phyloP scores from a whole-genome alignment of 2,797 vertebrate species.

The Typhlichthys eigenmanni region DNA sequence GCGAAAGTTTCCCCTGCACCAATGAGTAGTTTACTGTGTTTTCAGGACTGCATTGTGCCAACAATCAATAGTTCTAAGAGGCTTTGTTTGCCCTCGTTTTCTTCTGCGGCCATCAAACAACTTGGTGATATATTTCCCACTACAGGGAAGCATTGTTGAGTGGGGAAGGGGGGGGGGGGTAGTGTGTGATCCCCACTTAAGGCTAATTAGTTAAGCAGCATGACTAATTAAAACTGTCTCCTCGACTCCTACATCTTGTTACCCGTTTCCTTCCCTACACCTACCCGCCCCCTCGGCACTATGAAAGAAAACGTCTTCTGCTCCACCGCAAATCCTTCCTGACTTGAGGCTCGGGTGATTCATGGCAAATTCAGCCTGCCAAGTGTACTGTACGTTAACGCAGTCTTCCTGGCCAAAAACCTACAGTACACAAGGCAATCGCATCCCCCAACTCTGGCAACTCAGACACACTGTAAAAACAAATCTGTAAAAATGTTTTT shows the following conservation, averaged over 20 bases:
- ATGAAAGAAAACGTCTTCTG: slow-evolving; percentile 8
- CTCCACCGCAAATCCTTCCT: slow-evolving; percentile 24
- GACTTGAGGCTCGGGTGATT: slow-evolving; percentile 22
- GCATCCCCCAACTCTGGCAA: neutral
- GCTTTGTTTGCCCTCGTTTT: too few species aligned
- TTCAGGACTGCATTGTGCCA: too few species aligned
- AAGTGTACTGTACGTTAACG: neutral
- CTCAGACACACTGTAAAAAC: neutral
- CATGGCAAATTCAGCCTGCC: slow-evolving; percentile 20
- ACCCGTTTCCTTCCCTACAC: slow-evolving; percentile 9
- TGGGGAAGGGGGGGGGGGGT: too few species aligned
- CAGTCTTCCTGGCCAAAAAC: neutral
- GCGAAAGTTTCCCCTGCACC: too few species aligned
- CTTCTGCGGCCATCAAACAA: too few species aligned
- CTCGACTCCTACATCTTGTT: slow-evolving; percentile 29
- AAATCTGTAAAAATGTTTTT: neutral
- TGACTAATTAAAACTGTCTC: slow-evolving; percentile 52
- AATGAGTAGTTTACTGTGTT: too few species aligned
- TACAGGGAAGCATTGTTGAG: too few species aligned
- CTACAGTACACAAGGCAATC: neutral
- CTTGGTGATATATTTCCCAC: too few species aligned
- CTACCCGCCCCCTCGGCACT: slow-evolving; percentile 4
- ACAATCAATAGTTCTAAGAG: too few species aligned
- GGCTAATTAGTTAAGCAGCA: slow-evolving; percentile 40
- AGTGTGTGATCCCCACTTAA: slow-evolving; percentile 5